phyloP scores from a whole-genome alignment of 2,888 invertebrate species.

The Diachrysia chrysitis region DNA sequence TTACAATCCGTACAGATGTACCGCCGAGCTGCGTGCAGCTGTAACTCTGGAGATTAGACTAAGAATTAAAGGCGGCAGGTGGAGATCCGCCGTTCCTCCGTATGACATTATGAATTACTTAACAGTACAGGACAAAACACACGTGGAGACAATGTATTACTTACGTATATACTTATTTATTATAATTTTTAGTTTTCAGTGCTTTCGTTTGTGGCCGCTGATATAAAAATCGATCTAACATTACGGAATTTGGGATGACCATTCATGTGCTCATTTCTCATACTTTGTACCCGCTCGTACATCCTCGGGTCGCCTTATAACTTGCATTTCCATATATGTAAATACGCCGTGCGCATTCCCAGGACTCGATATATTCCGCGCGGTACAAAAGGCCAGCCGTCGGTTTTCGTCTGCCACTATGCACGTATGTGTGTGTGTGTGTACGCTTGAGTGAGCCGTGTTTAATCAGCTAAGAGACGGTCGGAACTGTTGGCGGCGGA shows the following conservation, averaged over 20 bases:
- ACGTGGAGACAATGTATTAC: no score
- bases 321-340: constrained; percentile 4
- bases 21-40: not conserved
- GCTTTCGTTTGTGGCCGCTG: not conserved
- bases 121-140: not conserved
- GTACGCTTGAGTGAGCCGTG: constrained; percentile 6
- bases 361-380: not conserved
- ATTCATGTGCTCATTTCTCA: not conserved
- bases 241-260: not conserved
- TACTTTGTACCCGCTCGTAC: not conserved
- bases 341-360: not conserved
- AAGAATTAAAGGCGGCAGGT: not conserved
- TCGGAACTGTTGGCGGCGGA: not conserved
- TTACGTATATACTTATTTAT: not conserved
- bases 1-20: not conserved
- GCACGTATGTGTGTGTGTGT: not conserved
- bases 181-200: no score
- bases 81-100: not conserved
- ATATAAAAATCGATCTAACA: not conserved
- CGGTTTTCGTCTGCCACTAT: not conserved
- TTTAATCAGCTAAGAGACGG: constrained; percentile 11
- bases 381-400: not conserved
- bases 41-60: not conserved
- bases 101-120: not conserved
- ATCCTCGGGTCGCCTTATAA: no score